A percentile compares a stretch with the other conserved stretches of the same genome.
Conservation (phyloP, 2,113 vertebrate species). For the Oryzias melastigma region DNA sequence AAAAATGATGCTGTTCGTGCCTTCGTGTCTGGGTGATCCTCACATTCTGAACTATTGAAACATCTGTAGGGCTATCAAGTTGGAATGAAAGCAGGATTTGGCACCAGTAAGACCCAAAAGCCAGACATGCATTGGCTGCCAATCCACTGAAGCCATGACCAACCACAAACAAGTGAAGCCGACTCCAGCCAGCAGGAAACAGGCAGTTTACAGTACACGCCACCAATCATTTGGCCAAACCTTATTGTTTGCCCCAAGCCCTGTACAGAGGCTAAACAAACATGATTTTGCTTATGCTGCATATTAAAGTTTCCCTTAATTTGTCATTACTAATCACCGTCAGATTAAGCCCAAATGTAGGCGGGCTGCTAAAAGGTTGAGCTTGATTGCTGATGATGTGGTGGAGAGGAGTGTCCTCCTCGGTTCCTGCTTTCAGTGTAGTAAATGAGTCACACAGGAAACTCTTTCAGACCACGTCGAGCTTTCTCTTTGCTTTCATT, state of each 20-base stretch:
- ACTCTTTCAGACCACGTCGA: slow-evolving; percentile 38
- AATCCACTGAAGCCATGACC: slow-evolving; percentile 51
- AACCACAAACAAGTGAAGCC: slow-evolving; percentile 55
- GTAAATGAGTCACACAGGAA: slow-evolving; percentile 30
- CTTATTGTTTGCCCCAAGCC: slow-evolving; percentile 54
- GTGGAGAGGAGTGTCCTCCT: slow-evolving; percentile 32
- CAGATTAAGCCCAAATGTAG: slow-evolving; percentile 46
- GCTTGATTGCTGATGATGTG: slow-evolving; percentile 54
- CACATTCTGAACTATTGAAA: slow-evolving; percentile 18
- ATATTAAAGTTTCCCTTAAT: slow-evolving; percentile 50
- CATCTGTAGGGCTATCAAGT: slow-evolving; percentile 16
- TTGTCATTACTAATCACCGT: slow-evolving; percentile 66
- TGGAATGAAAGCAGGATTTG: slow-evolving; percentile 9
- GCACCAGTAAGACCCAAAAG: slow-evolving; percentile 32
- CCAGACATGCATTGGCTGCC: slow-evolving; percentile 39
- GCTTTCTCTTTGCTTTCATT: slow-evolving; percentile 14
- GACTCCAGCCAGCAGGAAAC: slow-evolving; percentile 29
- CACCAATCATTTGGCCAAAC: slow-evolving; percentile 61
- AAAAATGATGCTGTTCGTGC: slow-evolving; percentile 28
- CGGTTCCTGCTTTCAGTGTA: neutral
- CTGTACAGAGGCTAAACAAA: slow-evolving; percentile 64
- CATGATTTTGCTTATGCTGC: slow-evolving; percentile 45
- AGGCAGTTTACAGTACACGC: slow-evolving; percentile 58
- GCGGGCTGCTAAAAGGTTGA: slow-evolving; percentile 40
- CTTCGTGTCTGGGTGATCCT: slow-evolving; percentile 53